phyloP scores from a whole-genome alignment of 2,888 invertebrate species.

The Meliscaeva auricollis region DNA sequence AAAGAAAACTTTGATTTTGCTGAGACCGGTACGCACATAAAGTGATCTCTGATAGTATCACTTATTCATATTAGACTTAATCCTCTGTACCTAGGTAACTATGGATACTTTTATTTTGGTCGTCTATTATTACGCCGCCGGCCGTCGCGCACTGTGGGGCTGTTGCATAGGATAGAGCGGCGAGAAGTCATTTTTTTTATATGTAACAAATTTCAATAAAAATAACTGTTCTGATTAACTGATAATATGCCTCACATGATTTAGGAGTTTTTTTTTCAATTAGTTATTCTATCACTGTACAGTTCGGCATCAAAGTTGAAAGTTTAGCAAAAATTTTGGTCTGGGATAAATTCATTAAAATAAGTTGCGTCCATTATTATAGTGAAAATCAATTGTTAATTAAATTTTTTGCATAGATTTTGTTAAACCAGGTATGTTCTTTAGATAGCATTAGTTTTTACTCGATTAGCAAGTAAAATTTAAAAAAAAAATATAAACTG shows the following conservation, averaged over 20 bases:
- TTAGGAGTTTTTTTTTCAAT: background rate
- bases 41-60: too few species aligned
- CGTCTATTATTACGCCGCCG: too few species aligned
- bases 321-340: background rate
- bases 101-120: too few species aligned
- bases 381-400: too few species aligned
- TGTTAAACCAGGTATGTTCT: too few species aligned
- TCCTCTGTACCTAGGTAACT: too few species aligned
- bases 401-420: too few species aligned
- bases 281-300: background rate
- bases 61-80: too few species aligned
- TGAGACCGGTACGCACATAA: too few species aligned
- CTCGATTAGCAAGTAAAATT: conserved; percentile 6
- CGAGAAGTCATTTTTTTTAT: conserved; percentile 5
- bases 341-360: background rate
- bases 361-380: background rate
- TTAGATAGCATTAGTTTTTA: conserved; percentile 6
- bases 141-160: background rate
- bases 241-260: conserved; percentile 5
- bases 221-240: conserved; percentile 11
- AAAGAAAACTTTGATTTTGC: too few species aligned
- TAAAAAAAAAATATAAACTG: background rate
- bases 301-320: background rate
- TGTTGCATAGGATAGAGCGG: background rate
- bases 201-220: conserved; percentile 12